Base-by-base conservation (phyloP, 2,888 invertebrate genomes). In the Heliconius ismenius region DNA sequence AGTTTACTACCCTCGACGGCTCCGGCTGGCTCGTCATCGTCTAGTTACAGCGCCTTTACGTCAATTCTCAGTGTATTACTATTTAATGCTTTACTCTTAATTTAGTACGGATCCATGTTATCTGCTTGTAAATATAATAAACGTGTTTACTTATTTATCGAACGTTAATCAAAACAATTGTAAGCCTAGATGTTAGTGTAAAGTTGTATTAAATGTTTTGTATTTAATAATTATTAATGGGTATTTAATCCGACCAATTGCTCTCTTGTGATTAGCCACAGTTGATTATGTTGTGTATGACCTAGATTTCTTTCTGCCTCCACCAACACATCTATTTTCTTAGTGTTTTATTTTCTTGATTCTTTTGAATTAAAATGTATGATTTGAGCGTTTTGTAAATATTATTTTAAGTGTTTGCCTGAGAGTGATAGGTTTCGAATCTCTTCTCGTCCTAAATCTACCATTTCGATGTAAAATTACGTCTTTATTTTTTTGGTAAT, bases 1-100 rank as follows among this genome's bases (percentile, higher is more conserved):
- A 81, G 79, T 83, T 82, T 81, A 81, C 75, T 81, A 82, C 81
- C 83, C 84, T 87, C 88, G 87, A 85, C 85, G 84, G 88, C 89
- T 87, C 88, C 88, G 89, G 89, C 90, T 90, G 89, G 90, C 90
- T 91, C 89, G 92, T 91, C 90, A 89, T 91, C 84, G 85, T 90
- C 88, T 92, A 90, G 92, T 92, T 87, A 90, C 87, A 90, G 90
- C 89, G 92, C 93, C 92, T 92, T 92, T 91, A 91, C 92, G 93
- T 93, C 93, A 92, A 92, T 92, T 94, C 93, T 94, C 93, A 93
- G 93, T 93, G 93, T 93, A 93, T 93, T 92, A 93, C 92, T 90
- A 93, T 93, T 93, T 93, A 93, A 92, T 89, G 93, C 93, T 94
- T 93, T 89, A 92, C 85, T 91, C 86, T 91, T 91, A 85, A 84